Percentiles rank a stretch among this genome's conserved stretches.
These are phyloP conservation scores for Salticus scenicus DNA, from an alignment of 2,888 invertebrate species.

Conservation along the genomic window DNA sequence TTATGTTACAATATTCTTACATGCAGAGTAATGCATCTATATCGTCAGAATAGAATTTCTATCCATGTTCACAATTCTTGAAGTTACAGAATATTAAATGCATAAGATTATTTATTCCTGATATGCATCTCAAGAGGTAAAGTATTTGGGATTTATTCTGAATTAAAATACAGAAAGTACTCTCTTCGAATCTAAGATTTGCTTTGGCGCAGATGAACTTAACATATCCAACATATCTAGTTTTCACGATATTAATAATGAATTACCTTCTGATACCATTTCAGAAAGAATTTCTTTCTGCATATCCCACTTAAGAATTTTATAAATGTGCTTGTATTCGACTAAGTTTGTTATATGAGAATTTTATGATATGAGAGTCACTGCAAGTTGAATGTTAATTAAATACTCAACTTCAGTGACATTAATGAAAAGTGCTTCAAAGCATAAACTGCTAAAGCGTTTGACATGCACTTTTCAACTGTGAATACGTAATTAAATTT, in stretches of 20 bases:
- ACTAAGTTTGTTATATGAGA: background rate
- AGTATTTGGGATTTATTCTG: too few relatives aligned
- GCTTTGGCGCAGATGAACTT: too few relatives aligned
- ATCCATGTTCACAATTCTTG: too few relatives aligned
- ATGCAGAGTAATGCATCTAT: too few relatives aligned
- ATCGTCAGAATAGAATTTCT: too few relatives aligned
- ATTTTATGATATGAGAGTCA: background rate
- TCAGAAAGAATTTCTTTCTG: background rate
- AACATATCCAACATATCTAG: too few relatives aligned
- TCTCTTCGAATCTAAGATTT: too few relatives aligned
- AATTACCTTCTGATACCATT: background rate
- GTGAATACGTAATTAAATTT: conserved; percentile 3
- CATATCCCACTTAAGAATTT: background rate
- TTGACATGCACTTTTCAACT: background rate
- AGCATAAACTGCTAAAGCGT: background rate
- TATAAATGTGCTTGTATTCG: background rate
- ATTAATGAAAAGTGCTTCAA: background rate
- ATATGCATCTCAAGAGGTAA: too few relatives aligned
- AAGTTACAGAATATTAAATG: too few relatives aligned
- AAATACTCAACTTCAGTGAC: background rate
- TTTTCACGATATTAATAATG: background rate
- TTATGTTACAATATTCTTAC: too few relatives aligned
- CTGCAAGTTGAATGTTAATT: conserved; percentile 2
- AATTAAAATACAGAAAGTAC: too few relatives aligned
- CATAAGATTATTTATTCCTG: too few relatives aligned